A percentile compares a stretch with the other conserved stretches of the same genome.
These are phyloP conservation scores for Strix aluco DNA, from an alignment of 2,113 vertebrate species.

Conservation along the genomic window DNA sequence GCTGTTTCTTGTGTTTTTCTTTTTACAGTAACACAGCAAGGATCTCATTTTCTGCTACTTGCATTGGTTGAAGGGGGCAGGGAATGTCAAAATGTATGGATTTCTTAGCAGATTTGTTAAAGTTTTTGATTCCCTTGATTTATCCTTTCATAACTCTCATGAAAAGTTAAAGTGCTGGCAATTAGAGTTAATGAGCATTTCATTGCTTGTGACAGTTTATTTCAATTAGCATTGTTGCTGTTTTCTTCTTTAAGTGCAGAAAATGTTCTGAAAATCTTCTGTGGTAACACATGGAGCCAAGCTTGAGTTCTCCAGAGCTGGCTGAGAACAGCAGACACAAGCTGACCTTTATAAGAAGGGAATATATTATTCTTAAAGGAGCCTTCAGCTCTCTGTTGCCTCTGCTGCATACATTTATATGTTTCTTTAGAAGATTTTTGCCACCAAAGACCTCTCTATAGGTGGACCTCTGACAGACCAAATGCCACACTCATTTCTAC, in stretches of 20 bases:
- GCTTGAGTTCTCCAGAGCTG: not conserved
- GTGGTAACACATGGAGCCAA: not conserved
- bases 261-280: conserved; percentile 25
- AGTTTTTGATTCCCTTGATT: conserved; percentile 69
- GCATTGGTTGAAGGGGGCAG: conserved; percentile 39
- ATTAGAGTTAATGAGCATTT: conserved; percentile 74
- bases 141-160: conserved; percentile 57
- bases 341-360: not conserved
- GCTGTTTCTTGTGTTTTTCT: conserved; percentile 19
- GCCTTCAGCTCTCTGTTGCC: not conserved
- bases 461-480: not conserved
- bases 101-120: conserved; percentile 65
- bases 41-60: conserved; percentile 42
- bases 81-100: conserved; percentile 52
- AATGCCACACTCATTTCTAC: not conserved
- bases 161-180: conserved; percentile 67
- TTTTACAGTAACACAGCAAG: conserved; percentile 37
- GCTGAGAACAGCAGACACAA: not conserved
- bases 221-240: conserved; percentile 61
- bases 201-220: conserved; percentile 63
- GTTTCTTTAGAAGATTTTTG: not conserved
- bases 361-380: conserved; percentile 23
- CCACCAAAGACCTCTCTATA: not conserved
- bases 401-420: not conserved
- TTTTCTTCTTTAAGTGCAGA: conserved; percentile 11